Percentiles rank a stretch among this genome's conserved stretches.
Conservation (phyloP, 2,113 vertebrate genomes). For the Emydura subglobosa region DNA sequence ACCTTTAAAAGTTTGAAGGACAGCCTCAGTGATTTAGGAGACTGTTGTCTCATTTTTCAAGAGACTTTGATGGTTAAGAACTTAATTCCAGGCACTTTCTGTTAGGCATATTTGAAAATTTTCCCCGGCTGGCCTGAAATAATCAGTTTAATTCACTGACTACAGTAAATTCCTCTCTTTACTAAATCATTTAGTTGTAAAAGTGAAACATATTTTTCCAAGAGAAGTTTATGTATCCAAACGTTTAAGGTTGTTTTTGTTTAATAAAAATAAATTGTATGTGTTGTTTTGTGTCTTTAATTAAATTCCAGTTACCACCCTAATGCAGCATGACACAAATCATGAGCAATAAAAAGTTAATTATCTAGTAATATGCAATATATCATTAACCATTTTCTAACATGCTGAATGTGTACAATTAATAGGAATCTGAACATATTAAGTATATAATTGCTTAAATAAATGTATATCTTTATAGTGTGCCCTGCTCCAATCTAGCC, state of each 20-base stretch:
- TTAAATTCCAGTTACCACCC: neutral
- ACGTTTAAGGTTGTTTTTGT: neutral
- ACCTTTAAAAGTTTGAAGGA: neutral
- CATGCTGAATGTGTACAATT: neutral
- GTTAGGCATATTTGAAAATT: neutral
- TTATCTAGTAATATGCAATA: neutral
- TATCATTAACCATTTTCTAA: neutral
- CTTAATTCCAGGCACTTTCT: neutral
- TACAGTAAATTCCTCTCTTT: neutral
- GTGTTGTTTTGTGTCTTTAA: neutral
- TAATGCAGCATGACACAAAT: neutral
- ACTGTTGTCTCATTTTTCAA: neutral
- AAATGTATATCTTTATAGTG: neutral
- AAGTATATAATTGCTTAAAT: neutral
- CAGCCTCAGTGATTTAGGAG: neutral
- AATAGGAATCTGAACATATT: neutral
- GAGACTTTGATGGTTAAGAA: neutral
- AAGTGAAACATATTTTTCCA: neutral
- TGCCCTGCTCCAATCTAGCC: neutral
- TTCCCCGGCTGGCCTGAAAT: neutral
- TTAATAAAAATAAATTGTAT: neutral
- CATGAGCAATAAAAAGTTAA: neutral
- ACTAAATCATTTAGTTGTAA: neutral
- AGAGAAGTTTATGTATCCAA: neutral
- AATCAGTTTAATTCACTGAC: neutral